Conservation (phyloP, 2,888 invertebrate genomes). For the Dimorphilus gyrociliatus region DNA sequence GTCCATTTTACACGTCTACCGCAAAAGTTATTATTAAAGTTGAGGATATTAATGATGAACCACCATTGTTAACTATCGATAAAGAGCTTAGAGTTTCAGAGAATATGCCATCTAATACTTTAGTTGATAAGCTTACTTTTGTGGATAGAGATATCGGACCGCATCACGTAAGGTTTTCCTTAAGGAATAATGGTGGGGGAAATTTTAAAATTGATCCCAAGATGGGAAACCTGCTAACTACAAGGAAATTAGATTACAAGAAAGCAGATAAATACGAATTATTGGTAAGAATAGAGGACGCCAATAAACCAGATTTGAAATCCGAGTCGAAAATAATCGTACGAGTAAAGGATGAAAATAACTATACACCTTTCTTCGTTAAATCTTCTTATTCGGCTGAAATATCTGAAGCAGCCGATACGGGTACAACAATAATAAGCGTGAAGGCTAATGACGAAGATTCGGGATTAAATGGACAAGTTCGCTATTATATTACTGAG, state of each 20-base stretch:
- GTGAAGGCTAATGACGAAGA: conserved; percentile 44
- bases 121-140: no score
- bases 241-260: conserved; percentile 65
- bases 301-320: no score
- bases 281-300: conserved; percentile 29
- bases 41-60: conserved; percentile 18
- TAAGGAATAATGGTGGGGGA: conserved; percentile 2
- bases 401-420: conserved; percentile 75
- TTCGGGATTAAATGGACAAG: conserved; percentile 71
- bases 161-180: conserved; percentile 9
- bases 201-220: conserved; percentile 48
- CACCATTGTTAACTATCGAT: conserved; percentile 17
- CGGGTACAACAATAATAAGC: conserved; percentile 74
- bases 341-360: conserved; percentile 21
- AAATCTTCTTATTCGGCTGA: conserved; percentile 54
- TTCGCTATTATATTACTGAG: conserved; percentile 69
- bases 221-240: conserved; percentile 52
- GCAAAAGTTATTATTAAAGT: conserved; percentile 14
- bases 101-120: no score
- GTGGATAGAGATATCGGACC: no score
- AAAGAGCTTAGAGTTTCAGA: no score
- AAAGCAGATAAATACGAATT: conserved; percentile 36
- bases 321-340: conserved; percentile 12
- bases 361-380: conserved; percentile 41
- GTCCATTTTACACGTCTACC: conserved; percentile 12